Conservation (phyloP, 2,797 vertebrate genomes). For the Perodicticus potto region DNA sequence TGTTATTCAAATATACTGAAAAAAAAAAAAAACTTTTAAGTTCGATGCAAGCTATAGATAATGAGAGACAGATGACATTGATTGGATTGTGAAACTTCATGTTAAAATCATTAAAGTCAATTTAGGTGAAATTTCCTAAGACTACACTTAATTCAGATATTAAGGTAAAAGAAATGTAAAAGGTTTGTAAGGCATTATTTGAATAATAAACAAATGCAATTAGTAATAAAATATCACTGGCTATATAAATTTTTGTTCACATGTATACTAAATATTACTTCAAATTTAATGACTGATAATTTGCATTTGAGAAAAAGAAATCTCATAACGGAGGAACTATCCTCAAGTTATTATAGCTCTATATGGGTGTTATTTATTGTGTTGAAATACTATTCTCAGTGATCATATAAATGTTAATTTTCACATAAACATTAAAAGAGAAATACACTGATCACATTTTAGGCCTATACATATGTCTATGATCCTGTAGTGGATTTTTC, state of each 20-base stretch:
- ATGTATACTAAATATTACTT: not conserved
- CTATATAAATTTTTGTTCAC: not conserved
- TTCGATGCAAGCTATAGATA: not conserved
- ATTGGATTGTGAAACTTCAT: not conserved
- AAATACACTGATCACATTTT: not conserved
- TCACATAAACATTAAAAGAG: not conserved
- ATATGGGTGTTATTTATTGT: not conserved
- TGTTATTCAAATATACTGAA: not conserved
- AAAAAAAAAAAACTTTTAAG: not conserved
- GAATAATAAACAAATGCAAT: not conserved
- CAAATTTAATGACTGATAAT: not conserved
- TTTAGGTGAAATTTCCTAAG: not conserved
- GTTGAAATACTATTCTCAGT: not conserved
- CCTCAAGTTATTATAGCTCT: not conserved
- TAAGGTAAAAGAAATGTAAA: not conserved
- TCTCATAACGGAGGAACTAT: not conserved
- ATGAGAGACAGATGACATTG: not conserved
- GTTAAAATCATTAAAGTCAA: not conserved
- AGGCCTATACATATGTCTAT: not conserved
- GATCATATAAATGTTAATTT: not conserved
- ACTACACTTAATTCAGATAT: not conserved
- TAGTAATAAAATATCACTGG: not conserved
- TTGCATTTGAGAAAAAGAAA: not conserved
- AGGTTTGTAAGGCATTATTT: not conserved
- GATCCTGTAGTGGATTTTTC: no score